Base-by-base conservation (phyloP, 2,113 vertebrate genomes). In the Trachemys scripta region DNA sequence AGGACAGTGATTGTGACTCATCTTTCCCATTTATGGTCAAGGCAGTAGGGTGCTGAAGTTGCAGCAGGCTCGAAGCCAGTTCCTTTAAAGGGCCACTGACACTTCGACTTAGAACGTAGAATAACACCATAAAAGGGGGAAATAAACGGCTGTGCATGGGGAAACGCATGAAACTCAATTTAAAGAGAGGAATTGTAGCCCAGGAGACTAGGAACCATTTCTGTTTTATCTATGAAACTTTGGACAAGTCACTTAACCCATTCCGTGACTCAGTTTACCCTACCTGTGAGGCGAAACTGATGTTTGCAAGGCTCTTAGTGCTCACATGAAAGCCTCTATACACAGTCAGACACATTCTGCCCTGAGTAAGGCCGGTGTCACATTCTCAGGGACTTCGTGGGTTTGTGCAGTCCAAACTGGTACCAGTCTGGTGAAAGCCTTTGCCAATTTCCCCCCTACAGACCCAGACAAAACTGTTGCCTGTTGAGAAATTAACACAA, bases 1-100 rank as follows among this genome's bases (percentile, higher is more conserved):
- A 62, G 81, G 87, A 85, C 0, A 0, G 85, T 92, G 92, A 47
- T 94, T 88, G 89, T 95, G 97, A 96, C 89, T 95, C 92, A 81
- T 97, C 2, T 14, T 95, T 92, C 97, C 96, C 97, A 97, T 97
- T 93, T 97, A 97, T 1, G 90, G 97, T 95, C 95, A 97, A 85
- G 90, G 57, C 86, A 0, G 6, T 0, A 0, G 0, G 2, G 90
- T 90, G 92, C 84, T 78, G 29, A 76, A 83, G 89, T 85, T 94
- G 84, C 76, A 89, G 82, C 87, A 87, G 45, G 14, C 54, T 0
- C 0, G 10, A 82, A 88, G 82, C 54, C 65, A 51, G 75, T 27
- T 72, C 47, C 95, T 88, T 90, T 93, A 91, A 94, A 93, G 89
- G n/a, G 65, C 94, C 51, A 47, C 22, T 31, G 56, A 31, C 53